These are phyloP conservation scores for Gymnopithys bicolor DNA, from an alignment of 2,797 vertebrate genomes.

Conservation along the genomic window DNA sequence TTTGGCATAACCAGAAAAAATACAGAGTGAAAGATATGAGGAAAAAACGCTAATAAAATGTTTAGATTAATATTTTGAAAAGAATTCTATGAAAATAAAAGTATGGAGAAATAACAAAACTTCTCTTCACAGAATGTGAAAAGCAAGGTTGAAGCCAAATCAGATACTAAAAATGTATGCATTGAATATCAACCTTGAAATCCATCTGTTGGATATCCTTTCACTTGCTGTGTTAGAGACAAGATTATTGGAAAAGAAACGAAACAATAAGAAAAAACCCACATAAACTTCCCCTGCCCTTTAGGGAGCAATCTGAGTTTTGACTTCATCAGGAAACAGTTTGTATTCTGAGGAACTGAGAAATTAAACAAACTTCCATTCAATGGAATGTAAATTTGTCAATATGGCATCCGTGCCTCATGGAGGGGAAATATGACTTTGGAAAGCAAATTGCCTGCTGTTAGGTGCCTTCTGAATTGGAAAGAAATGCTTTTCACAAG, in stretches of 20 bases:
- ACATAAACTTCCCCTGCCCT: background rate
- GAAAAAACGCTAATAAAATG: background rate
- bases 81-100: background rate
- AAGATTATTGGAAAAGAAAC: conserved; percentile 1
- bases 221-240: background rate
- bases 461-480: background rate
- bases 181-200: background rate
- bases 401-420: background rate
- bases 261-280: background rate
- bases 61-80: background rate
- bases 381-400: conserved; percentile 19
- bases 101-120: background rate
- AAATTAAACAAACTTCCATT: conserved; percentile 39
- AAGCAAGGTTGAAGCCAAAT: background rate
- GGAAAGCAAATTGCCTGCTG: background rate
- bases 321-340: conserved; percentile 7
- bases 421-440: background rate
- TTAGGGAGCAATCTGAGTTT: background rate
- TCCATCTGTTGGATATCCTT: background rate
- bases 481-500: background rate
- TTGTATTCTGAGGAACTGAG: conserved; percentile 34
- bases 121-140: background rate
- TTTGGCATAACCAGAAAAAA: background rate
- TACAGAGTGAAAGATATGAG: background rate
- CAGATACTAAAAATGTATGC: background rate